Conservation (phyloP, 2,113 vertebrate species). For the Nesogale talazaci region DNA sequence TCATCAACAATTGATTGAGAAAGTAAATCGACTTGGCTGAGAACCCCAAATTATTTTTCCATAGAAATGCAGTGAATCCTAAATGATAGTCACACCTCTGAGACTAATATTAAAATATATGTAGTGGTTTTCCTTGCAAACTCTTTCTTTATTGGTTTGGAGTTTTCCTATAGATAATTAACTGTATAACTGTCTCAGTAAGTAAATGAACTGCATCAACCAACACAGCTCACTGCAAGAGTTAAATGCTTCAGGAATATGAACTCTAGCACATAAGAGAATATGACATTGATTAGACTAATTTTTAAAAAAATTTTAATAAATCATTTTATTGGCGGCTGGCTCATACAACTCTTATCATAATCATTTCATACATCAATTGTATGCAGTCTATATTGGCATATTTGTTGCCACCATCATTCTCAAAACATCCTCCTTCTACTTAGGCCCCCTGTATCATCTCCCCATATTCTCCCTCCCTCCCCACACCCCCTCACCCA, state of each 20-base stretch:
- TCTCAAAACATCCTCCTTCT: too few species aligned
- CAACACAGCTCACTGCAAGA: conserved; percentile 51
- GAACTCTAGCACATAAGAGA: too few species aligned
- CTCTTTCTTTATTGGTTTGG: not conserved
- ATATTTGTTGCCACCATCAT: too few species aligned
- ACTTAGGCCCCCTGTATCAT: too few species aligned
- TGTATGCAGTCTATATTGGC: too few species aligned
- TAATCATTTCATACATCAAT: too few species aligned
- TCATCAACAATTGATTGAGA: conserved; percentile 18
- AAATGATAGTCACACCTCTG: not conserved
- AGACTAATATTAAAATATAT: conserved; percentile 47
- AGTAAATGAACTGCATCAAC: conserved; percentile 58
- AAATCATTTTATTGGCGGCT: too few species aligned
- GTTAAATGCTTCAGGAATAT: conserved; percentile 10
- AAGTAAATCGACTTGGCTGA: conserved; percentile 32
- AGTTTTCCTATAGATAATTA: conserved; percentile 60
- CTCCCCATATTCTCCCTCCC: too few species aligned
- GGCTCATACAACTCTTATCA: too few species aligned
- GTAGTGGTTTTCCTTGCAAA: conserved; percentile 42
- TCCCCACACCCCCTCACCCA: too few species aligned
- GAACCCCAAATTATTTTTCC: conserved; percentile 3
- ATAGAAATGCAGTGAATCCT: conserved; percentile 35
- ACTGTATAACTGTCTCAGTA: conserved; percentile 63
- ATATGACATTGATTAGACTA: conserved; percentile 24
- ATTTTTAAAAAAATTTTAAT: too few species aligned